Evolutionary conservation across 2,113 vertebrate species (phyloP).

Genomic region (Nyctereutes procyonoides): DNA sequence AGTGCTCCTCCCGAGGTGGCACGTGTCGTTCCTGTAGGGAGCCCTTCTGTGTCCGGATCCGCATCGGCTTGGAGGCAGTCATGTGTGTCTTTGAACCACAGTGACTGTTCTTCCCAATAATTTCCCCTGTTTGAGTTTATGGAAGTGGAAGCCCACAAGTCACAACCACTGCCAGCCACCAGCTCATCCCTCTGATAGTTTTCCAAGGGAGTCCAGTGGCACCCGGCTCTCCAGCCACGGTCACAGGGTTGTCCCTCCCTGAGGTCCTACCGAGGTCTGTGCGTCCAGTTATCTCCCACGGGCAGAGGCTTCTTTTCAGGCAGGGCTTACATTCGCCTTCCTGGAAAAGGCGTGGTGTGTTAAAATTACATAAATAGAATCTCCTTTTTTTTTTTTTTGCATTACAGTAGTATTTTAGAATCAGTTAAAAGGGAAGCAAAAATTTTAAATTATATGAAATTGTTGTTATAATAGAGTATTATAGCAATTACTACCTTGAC

Average conservation of each 20-base stretch:
- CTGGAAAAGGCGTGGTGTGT: not conserved
- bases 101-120: not conserved
- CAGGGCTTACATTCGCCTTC: not conserved
- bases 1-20: not conserved
- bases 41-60: not conserved
- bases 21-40: not conserved
- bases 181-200: conserved; percentile 4
- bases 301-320: not conserved
- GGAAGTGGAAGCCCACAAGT: not conserved
- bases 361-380: not conserved
- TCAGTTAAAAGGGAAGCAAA: not conserved
- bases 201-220: not conserved
- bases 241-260: not conserved
- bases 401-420: not conserved
- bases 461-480: not conserved
- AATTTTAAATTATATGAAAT: not conserved
- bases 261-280: not conserved
- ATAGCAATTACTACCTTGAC: not conserved
- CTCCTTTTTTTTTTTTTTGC: not conserved
- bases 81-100: not conserved
- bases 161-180: not conserved
- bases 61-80: not conserved
- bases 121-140: not conserved
- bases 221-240: not conserved
- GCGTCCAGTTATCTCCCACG: too few species aligned